phyloP scores from a whole-genome alignment of 2,888 invertebrate genomes.

The Zygogramma bicolorata region DNA sequence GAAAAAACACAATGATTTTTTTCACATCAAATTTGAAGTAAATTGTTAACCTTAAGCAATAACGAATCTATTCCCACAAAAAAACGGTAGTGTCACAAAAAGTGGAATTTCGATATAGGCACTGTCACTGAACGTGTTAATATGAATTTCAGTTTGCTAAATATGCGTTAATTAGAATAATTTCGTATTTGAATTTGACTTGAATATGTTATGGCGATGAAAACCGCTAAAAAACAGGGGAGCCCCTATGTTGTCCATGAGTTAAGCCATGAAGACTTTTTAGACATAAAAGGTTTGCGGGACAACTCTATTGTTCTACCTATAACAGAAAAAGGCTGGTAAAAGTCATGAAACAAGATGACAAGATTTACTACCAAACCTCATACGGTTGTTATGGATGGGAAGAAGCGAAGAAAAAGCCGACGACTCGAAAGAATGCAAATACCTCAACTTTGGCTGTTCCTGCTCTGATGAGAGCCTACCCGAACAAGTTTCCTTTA shows the following conservation, averaged over 20 bases:
- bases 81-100: neutral
- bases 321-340: neutral
- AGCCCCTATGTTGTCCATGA: conserved; percentile 9
- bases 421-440: neutral
- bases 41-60: neutral
- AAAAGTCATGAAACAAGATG: conserved; percentile 11
- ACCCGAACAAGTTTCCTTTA: neutral
- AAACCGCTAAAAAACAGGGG: neutral
- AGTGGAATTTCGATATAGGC: neutral
- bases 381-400: conserved; percentile 3
- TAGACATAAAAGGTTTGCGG: conserved; percentile 8
- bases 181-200: no score
- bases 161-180: no score
- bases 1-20: no score
- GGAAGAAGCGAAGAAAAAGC: neutral
- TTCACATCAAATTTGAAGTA: no score
- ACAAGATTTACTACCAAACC: conserved; percentile 11
- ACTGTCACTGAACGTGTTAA: neutral
- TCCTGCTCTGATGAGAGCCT: conserved; percentile 16
- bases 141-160: no score
- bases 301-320: neutral
- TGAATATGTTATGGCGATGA: conserved; percentile 4
- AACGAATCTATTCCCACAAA: neutral
- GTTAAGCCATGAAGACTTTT: conserved; percentile 9
- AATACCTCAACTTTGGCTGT: no score